A percentile compares a stretch with the other conserved stretches of the same genome.
phyloP scores from a whole-genome alignment of 2,113 vertebrate genomes.

The Campylomormyrus tamandua region DNA sequence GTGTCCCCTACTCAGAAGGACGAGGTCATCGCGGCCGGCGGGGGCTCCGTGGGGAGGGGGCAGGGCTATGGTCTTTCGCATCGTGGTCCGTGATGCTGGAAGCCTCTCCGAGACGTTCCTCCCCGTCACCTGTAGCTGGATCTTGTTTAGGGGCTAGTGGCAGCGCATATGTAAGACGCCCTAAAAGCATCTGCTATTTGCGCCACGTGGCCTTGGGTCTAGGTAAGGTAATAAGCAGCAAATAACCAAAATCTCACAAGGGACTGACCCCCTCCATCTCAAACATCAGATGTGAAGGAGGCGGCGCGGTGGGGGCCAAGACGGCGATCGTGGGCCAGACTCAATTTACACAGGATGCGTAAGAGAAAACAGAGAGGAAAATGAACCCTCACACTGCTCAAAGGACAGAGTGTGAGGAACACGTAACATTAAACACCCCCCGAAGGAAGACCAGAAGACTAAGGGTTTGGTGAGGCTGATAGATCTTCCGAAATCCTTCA shows the following conservation, averaged over 20 bases:
- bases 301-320: not conserved
- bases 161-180: not conserved
- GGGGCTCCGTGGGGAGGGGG: not conserved
- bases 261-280: not conserved
- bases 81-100: not conserved
- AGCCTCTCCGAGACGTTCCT: not conserved
- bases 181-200: not conserved
- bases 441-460: not conserved
- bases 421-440: not conserved
- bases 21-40: not conserved
- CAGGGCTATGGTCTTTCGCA: not conserved
- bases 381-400: not conserved
- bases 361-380: not conserved
- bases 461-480: not conserved
- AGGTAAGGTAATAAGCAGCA: not conserved
- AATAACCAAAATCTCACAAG: not conserved
- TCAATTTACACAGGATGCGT: not conserved
- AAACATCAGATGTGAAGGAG: not conserved
- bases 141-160: not conserved
- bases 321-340: not conserved
- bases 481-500: constrained; percentile 21
- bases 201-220: too few relatives aligned
- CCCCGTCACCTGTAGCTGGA: not conserved
- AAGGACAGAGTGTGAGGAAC: not conserved
- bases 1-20: not conserved